A percentile compares a stretch with the other conserved stretches of the same genome.
Evolutionary conservation across 2,797 vertebrate genomes (phyloP).

Genomic region (Smutsia gigantea): DNA sequence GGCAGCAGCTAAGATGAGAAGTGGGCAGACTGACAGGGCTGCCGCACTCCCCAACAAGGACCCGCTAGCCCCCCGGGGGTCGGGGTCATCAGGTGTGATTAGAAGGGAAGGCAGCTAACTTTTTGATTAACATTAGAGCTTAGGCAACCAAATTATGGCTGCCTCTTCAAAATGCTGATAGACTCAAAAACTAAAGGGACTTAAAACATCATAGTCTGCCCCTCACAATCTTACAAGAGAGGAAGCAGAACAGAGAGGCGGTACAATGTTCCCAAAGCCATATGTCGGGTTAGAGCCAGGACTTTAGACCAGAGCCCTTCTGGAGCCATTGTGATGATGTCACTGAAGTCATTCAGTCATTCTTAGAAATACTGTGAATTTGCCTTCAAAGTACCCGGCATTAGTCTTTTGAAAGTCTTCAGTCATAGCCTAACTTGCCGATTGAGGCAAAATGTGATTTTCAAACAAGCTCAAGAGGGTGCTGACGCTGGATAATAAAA

Average conservation of each 20-base stretch:
- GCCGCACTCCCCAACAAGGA: neutral
- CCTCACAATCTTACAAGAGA: neutral
- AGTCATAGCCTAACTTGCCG: neutral
- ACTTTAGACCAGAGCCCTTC: neutral
- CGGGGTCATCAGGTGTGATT: fast-evolving
- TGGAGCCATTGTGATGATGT: neutral
- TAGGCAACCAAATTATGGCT: neutral
- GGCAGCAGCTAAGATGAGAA: neutral
- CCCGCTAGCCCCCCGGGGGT: fast-evolving
- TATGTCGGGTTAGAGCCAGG: neutral
- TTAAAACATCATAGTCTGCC: neutral
- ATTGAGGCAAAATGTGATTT: conserved; percentile 26
- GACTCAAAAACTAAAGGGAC: neutral
- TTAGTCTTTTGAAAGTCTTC: neutral
- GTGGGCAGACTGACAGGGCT: neutral
- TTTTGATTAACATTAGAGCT: neutral
- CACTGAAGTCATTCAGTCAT: neutral
- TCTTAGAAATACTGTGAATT: neutral
- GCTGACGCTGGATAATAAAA: neutral
- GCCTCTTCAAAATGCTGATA: neutral
- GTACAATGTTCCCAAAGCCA: neutral
- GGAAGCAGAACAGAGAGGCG: neutral
- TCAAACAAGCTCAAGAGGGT: neutral
- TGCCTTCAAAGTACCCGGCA: neutral
- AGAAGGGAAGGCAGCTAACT: neutral